Evolutionary conservation across 2,888 invertebrate genomes (phyloP).

Genomic region (Tipula confusa): DNA sequence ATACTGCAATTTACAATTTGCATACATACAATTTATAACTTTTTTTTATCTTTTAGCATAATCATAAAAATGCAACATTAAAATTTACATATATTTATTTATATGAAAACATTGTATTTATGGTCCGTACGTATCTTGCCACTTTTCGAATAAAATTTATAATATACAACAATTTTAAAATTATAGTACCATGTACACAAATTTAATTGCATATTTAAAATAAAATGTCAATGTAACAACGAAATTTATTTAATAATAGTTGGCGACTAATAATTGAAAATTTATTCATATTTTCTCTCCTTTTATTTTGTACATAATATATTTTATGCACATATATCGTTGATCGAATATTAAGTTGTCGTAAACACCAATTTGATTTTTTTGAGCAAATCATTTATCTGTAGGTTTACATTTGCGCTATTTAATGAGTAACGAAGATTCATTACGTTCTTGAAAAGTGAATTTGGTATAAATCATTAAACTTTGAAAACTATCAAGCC

Average conservation of each 20-base stretch:
- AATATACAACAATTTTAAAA: background rate
- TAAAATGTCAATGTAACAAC: background rate
- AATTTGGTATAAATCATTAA: no score
- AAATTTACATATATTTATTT: background rate
- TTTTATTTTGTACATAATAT: background rate
- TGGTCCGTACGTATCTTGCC: background rate
- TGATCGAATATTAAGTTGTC: no score
- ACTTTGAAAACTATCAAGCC: no score
- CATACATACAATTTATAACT: background rate
- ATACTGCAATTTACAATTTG: background rate
- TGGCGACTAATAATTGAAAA: background rate
- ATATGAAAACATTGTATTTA: background rate
- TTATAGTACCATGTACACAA: background rate
- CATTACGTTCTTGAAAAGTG: no score
- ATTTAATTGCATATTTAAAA: background rate
- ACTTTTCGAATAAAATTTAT: background rate
- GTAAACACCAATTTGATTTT: no score
- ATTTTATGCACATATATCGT: no score
- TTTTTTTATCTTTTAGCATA: background rate
- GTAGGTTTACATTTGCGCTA: no score
- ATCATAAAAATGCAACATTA: background rate
- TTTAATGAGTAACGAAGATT: no score
- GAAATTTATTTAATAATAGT: background rate
- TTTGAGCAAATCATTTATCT: no score
- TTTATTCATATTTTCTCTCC: conserved; percentile 12